A percentile compares a stretch with the other conserved stretches of the same genome.
Evolutionary conservation across 2,113 vertebrate species (phyloP).

Genomic region (Trichomycterus rosablanca): DNA sequence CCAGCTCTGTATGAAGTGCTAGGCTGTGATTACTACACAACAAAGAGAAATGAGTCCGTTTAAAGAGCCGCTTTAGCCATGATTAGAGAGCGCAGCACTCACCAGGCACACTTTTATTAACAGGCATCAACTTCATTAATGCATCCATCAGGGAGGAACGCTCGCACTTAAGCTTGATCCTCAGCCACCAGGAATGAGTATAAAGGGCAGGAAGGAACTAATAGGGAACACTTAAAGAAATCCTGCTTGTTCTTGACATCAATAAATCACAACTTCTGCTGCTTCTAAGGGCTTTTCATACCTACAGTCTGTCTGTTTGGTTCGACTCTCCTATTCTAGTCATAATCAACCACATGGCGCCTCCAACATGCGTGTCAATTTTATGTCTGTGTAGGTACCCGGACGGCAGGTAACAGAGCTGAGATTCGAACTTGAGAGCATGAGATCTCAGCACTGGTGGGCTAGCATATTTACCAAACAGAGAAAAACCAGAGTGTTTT

Average conservation of each 20-base stretch:
- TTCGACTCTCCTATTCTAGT: no score
- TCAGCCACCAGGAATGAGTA: not conserved
- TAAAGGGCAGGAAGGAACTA: not conserved
- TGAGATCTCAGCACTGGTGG: no score
- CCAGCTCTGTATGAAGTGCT: slow-evolving; percentile 10
- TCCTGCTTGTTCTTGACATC: not conserved
- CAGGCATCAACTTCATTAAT: slow-evolving; percentile 28
- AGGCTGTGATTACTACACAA: slow-evolving; percentile 18
- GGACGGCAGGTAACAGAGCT: no score
- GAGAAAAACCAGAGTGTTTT: no score
- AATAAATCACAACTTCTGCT: no score
- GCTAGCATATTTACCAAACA: no score
- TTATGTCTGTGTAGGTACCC: no score
- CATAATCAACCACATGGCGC: no score
- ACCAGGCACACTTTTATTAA: slow-evolving; percentile 16
- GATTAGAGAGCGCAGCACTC: slow-evolving; percentile 19
- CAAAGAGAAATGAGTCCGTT: slow-evolving; percentile 20
- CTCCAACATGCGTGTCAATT: no score
- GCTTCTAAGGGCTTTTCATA: no score
- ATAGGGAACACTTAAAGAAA: not conserved
- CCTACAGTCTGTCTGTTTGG: no score
- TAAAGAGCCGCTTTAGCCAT: slow-evolving; percentile 25
- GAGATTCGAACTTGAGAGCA: no score
- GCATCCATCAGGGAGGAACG: slow-evolving; percentile 11
- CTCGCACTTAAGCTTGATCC: slow-evolving; percentile 11